Conservation (phyloP, 2,797 vertebrate genomes). For the Acanthurus leucopareius region DNA sequence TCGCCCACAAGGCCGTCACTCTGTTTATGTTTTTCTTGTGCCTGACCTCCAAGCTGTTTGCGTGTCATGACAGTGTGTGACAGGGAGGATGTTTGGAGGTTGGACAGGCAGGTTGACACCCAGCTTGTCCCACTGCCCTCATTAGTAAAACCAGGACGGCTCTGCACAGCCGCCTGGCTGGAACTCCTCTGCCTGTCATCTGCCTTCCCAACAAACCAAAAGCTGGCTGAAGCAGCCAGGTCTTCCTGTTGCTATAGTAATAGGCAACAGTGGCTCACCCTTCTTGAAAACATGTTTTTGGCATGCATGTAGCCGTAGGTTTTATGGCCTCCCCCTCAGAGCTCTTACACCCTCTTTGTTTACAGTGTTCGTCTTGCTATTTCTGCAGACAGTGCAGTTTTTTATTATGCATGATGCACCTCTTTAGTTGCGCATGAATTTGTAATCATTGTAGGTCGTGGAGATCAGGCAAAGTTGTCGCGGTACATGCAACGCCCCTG, state of each 20-base stretch:
- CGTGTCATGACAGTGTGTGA: conserved; percentile 42
- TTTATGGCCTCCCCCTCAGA: conserved; percentile 66
- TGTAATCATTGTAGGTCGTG: conserved; percentile 50
- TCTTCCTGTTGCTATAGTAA: conserved; percentile 87
- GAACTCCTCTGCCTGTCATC: conserved; percentile 69
- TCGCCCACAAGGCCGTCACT: conserved; percentile 24
- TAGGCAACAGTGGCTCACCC: conserved; percentile 80
- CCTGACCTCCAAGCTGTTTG: conserved; percentile 42
- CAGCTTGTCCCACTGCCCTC: conserved; percentile 61
- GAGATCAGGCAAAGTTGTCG: conserved; percentile 52
- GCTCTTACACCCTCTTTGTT: conserved; percentile 70
- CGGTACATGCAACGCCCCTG: conserved; percentile 40
- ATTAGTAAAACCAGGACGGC: conserved; percentile 77
- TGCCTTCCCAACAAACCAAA: conserved; percentile 65
- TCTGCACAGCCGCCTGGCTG: conserved; percentile 51
- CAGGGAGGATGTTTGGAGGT: conserved; percentile 67
- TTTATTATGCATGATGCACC: conserved; percentile 67
- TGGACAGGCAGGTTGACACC: conserved; percentile 53
- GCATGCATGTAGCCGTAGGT: conserved; percentile 69
- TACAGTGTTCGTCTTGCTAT: conserved; percentile 63
- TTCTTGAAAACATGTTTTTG: conserved; percentile 75
- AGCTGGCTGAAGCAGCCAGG: conserved; percentile 81
- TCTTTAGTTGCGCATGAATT: conserved; percentile 69
- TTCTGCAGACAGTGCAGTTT: conserved; percentile 73
- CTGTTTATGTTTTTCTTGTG: not conserved